phyloP scores from a whole-genome alignment of 2,888 invertebrate species.

The Globia sparganii region DNA sequence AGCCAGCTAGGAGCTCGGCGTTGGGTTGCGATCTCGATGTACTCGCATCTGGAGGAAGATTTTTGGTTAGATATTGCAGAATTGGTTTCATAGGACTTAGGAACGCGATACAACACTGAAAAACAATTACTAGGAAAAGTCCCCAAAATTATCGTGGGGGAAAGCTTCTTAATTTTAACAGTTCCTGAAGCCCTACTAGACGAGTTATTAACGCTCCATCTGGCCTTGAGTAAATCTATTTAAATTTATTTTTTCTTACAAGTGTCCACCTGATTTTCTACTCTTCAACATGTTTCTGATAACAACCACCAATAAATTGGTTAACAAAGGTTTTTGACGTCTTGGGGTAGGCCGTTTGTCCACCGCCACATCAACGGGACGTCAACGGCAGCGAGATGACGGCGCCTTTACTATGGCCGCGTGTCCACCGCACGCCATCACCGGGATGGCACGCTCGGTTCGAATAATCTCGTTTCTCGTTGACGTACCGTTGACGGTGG shows the following conservation, averaged over 20 bases:
- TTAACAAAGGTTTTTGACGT: not conserved
- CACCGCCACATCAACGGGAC: too few species aligned
- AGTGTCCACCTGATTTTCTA: not conserved
- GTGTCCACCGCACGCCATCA: too few species aligned
- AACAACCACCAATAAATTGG: not conserved
- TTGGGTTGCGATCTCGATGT: slow-evolving; percentile 80
- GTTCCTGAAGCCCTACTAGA: too few species aligned
- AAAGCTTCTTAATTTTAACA: not conserved
- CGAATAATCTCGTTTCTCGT: too few species aligned
- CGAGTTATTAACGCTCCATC: not conserved
- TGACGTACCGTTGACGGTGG: too few species aligned
- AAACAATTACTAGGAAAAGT: not conserved
- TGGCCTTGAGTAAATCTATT: not conserved
- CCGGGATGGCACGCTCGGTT: too few species aligned
- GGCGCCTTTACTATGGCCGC: too few species aligned
- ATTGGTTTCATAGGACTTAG: not conserved
- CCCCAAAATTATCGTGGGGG: too few species aligned
- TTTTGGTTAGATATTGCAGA: not conserved
- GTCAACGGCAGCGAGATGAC: too few species aligned
- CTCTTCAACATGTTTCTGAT: not conserved
- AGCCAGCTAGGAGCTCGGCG: slow-evolving; percentile 82
- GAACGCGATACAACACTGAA: not conserved
- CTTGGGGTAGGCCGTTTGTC: not conserved
- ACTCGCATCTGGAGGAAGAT: slow-evolving; percentile 77
- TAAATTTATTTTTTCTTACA: not conserved